These are phyloP conservation scores for Zaprionus camerounensis DNA, from an alignment of 1,140 invertebrate genomes.

Conservation along the genomic window DNA sequence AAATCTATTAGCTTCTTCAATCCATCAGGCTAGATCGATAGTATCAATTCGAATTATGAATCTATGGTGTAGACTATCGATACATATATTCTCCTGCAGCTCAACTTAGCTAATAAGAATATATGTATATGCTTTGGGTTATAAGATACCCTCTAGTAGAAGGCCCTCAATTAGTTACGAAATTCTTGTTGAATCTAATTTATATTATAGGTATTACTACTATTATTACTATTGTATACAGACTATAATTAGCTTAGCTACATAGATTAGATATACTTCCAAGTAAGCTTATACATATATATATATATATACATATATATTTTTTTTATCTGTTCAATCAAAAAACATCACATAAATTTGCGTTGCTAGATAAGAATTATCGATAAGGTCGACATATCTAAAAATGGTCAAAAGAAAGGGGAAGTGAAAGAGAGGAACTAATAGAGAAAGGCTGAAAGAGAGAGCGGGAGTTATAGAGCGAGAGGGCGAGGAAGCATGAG, in stretches of 20 bases:
- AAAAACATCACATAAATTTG: not conserved
- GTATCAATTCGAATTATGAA: too few relatives aligned
- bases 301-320: not conserved
- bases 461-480: not conserved
- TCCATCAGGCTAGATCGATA: too few relatives aligned
- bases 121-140: too few relatives aligned
- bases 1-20: too few relatives aligned
- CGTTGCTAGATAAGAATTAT: not conserved
- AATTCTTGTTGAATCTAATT: not conserved
- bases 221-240: too few relatives aligned
- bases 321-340: not conserved
- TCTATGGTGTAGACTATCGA: too few relatives aligned
- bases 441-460: not conserved
- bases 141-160: too few relatives aligned
- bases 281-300: not conserved
- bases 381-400: not conserved
- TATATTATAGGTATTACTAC: too few relatives aligned
- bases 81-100: too few relatives aligned
- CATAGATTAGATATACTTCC: too few relatives aligned
- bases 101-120: too few relatives aligned
- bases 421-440: not conserved
- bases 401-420: not conserved
- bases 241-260: not conserved
- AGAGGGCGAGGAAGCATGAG: not conserved
- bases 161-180: not conserved